Percentiles rank a stretch among this genome's conserved stretches.
These are phyloP conservation scores for Actinernus sp. DNA, from an alignment of 92 coral and sea anemone species.

Conservation along the genomic window DNA sequence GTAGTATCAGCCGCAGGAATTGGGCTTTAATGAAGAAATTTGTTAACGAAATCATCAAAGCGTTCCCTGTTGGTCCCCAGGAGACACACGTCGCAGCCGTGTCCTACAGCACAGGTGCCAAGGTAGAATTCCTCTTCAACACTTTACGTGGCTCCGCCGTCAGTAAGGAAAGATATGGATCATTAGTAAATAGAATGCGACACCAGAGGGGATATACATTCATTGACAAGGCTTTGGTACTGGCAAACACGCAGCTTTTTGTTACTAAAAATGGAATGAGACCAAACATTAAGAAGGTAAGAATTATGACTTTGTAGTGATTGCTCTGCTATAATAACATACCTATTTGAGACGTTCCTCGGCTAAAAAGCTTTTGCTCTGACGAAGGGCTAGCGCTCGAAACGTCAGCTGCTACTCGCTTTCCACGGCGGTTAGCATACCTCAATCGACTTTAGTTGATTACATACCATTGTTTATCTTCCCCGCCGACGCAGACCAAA, in stretches of 20 bases:
- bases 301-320: no score
- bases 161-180: constrained; percentile 25
- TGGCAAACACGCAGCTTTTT: constrained; percentile 48
- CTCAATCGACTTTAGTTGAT: no score
- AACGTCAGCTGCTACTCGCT: no score
- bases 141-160: constrained; percentile 20
- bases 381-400: no score
- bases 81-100: constrained; percentile 66
- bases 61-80: constrained; percentile 47
- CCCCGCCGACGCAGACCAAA: no score
- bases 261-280: constrained; percentile 46
- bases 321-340: no score
- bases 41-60: constrained; percentile 23
- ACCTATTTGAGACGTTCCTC: no score
- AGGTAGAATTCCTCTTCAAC: constrained; percentile 56
- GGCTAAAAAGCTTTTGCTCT: no score
- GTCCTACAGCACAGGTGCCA: constrained; percentile 60
- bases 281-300: constrained; percentile 1
- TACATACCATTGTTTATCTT: no score
- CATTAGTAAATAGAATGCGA: constrained; percentile 22
- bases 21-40: constrained; percentile 62
- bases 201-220: constrained; percentile 63
- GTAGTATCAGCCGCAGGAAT: constrained; percentile 58
- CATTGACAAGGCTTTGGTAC: constrained; percentile 64
- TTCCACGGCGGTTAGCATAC: no score